These are phyloP conservation scores for Oligia strigilis DNA, from an alignment of 2,888 invertebrate species.

Conservation along the genomic window DNA sequence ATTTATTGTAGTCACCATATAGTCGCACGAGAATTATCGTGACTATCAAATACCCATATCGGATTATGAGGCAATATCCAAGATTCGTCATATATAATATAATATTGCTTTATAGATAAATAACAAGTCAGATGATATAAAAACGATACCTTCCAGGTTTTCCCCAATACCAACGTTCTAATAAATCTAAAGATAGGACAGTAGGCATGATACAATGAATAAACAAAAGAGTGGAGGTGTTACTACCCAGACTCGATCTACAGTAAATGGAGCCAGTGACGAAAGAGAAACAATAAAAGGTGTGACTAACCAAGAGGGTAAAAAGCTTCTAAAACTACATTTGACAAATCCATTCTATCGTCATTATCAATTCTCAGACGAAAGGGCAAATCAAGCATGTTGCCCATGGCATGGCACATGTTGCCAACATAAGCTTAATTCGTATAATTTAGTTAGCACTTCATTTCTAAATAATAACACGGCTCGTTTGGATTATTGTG, in stretches of 20 bases:
- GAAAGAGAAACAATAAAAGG: slow-evolving; percentile 10
- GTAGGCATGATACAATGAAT: neutral
- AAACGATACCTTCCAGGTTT: neutral
- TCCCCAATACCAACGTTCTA: neutral
- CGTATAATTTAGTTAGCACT: slow-evolving; percentile 86
- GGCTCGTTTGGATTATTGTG: slow-evolving; percentile 71
- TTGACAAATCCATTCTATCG: slow-evolving; percentile 33
- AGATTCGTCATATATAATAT: neutral
- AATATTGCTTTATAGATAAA: neutral
- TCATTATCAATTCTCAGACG: slow-evolving; percentile 43
- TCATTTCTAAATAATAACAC: slow-evolving; percentile 84
- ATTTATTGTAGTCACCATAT: slow-evolving; percentile 52
- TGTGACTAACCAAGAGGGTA: neutral
- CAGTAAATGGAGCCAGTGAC: neutral
- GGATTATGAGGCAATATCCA: slow-evolving; percentile 6
- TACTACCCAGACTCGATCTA: neutral
- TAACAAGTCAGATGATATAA: neutral
- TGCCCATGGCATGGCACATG: no score
- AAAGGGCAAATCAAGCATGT: slow-evolving; percentile 53
- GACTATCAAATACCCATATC: slow-evolving; percentile 22
- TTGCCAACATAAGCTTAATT: slow-evolving; percentile 68
- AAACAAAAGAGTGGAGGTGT: neutral
- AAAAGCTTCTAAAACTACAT: slow-evolving; percentile 4
- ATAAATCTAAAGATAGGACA: neutral
- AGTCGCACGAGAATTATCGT: slow-evolving; percentile 29